Conservation (phyloP, 2,113 vertebrate genomes). For the Passer montanus region DNA sequence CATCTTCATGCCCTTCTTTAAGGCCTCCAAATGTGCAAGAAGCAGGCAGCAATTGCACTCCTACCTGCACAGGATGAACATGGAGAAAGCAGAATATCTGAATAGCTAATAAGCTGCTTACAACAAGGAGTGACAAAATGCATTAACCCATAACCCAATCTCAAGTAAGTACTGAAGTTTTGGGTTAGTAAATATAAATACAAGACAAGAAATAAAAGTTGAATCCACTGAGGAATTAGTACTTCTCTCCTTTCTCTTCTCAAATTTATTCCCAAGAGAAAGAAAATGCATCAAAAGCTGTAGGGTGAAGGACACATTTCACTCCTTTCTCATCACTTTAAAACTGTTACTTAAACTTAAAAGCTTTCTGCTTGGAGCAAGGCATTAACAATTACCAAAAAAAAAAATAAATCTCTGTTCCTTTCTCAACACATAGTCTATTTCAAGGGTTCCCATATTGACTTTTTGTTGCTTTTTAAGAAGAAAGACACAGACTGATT, state of each 20-base stretch:
- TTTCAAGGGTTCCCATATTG: not conserved
- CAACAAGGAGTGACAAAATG: not conserved
- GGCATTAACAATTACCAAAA: not conserved
- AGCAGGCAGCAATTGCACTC: not conserved
- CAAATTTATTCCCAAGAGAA: not conserved
- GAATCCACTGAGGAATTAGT: not conserved
- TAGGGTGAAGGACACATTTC: not conserved
- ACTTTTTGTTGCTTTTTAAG: not conserved
- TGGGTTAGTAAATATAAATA: not conserved
- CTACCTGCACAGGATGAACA: not conserved
- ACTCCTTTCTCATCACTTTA: not conserved
- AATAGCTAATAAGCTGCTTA: not conserved
- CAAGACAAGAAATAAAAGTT: not conserved
- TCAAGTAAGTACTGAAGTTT: not conserved
- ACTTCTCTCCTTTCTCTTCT: not conserved
- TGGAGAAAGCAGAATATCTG: no score
- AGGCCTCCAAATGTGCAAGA: fast-evolving
- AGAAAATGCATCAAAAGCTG: not conserved
- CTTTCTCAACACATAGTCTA: not conserved
- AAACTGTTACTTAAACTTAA: not conserved
- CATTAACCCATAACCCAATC: not conserved
- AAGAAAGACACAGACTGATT: not conserved
- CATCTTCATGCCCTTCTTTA: not conserved
- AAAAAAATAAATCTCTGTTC: not conserved
- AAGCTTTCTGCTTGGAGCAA: not conserved